These are phyloP conservation scores for Silurus meridionalis DNA, from an alignment of 2,113 vertebrate genomes.

Conservation along the genomic window DNA sequence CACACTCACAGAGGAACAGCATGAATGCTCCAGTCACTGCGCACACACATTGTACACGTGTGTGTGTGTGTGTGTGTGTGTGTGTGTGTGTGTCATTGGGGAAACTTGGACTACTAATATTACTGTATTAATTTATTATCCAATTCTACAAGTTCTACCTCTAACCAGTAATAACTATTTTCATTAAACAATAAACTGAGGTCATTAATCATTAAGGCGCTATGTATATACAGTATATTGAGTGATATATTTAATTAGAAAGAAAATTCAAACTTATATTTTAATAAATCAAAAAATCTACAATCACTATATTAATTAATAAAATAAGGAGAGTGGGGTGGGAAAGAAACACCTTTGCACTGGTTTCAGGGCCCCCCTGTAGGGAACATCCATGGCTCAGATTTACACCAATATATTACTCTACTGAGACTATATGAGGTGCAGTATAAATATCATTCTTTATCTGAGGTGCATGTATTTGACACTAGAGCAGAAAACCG, in stretches of 20 bases:
- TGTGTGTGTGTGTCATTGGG: not conserved
- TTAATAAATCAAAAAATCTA: too few species aligned
- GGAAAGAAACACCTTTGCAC: not conserved
- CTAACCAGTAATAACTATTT: too few species aligned
- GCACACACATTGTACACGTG: not conserved
- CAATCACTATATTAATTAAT: too few species aligned
- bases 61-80: constrained; percentile 8
- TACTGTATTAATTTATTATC: not conserved
- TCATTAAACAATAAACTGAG: not conserved
- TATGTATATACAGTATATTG: too few species aligned
- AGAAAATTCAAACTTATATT: too few species aligned
- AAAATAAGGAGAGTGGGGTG: not conserved
- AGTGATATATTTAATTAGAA: too few species aligned
- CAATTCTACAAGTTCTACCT: not conserved
- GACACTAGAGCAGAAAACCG: not conserved
- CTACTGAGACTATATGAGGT: constrained; percentile 1
- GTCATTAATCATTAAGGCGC: too few species aligned
- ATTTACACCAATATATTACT: not conserved
- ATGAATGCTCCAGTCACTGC: constrained; percentile 27
- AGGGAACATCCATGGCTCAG: not conserved
- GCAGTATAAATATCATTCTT: not conserved
- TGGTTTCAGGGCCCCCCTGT: not conserved
- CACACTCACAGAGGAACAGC: constrained; percentile 40
- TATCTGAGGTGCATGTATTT: not conserved
- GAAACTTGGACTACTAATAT: not conserved